Conservation (phyloP, 2,113 vertebrate genomes). For the Sarotherodon lohbergeri region DNA sequence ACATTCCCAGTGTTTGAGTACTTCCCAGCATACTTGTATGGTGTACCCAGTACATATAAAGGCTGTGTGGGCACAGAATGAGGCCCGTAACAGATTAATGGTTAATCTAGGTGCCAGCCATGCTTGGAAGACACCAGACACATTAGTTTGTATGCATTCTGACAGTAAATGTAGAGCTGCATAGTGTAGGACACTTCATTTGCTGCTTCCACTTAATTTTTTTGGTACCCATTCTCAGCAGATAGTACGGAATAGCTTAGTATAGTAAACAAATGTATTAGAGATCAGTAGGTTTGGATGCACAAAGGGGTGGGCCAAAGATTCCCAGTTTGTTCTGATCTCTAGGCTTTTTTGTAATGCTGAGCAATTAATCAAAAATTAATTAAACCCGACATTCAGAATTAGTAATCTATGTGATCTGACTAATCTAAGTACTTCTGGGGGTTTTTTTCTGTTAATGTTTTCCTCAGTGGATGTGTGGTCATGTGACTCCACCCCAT, state of each 20-base stretch:
- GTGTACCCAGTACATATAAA: not conserved
- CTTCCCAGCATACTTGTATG: not conserved
- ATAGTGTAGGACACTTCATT: not conserved
- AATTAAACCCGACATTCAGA: not conserved
- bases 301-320: not conserved
- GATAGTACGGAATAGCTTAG: not conserved
- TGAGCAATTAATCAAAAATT: not conserved
- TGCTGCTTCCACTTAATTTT: not conserved
- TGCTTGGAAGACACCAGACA: not conserved
- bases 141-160: not conserved
- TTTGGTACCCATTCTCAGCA: not conserved
- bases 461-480: not conserved
- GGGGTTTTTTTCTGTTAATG: rapidly evolving
- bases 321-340: not conserved
- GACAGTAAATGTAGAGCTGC: not conserved
- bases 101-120: not conserved
- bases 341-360: not conserved
- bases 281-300: not conserved
- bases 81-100: not conserved
- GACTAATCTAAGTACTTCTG: not conserved
- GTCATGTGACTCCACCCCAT: not conserved
- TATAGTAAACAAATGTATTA: not conserved
- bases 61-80: not conserved
- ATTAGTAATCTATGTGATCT: not conserved
- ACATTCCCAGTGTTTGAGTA: not conserved